Evolutionary conservation across 2,797 vertebrate genomes (phyloP).

Genomic region (Malurus leucopterus): DNA sequence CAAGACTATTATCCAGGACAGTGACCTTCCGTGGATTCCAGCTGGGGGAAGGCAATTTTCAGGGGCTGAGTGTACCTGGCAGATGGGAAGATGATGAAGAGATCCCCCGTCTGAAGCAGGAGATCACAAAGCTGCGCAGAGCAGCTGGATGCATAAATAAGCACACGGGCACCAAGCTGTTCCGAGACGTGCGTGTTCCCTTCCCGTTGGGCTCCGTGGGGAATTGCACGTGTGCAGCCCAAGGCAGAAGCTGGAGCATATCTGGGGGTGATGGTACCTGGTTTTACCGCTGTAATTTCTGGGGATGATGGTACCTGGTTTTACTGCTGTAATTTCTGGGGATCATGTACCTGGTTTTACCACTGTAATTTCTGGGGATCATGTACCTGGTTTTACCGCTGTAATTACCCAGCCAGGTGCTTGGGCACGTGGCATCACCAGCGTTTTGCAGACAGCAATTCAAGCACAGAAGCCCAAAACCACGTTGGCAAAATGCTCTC

Average conservation of each 20-base stretch:
- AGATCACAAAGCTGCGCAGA: slow-evolving; percentile 6
- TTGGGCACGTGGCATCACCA: accelerated
- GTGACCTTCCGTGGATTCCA: neutral
- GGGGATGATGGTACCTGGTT: too few relatives aligned
- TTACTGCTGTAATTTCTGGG: too few relatives aligned
- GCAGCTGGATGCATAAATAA: neutral
- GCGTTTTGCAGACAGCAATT: neutral
- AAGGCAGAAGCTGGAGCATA: neutral
- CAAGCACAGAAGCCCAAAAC: neutral
- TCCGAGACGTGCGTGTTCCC: accelerated
- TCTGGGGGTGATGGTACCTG: neutral
- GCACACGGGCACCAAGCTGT: neutral
- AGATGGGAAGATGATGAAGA: slow-evolving; percentile 6
- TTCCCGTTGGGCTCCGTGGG: neutral
- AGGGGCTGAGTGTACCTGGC: neutral
- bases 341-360: too few relatives aligned
- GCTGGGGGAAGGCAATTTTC: neutral
- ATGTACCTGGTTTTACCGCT: neutral
- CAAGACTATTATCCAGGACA: neutral
- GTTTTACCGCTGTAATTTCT: neutral
- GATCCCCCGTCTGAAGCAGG: neutral
- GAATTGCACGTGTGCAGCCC: neutral
- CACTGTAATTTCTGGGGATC: neutral
- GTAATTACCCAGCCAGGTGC: neutral
- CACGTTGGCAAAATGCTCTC: neutral